Base-by-base conservation (phyloP, 1,140 invertebrate species). In the Lepidurus packardi region DNA sequence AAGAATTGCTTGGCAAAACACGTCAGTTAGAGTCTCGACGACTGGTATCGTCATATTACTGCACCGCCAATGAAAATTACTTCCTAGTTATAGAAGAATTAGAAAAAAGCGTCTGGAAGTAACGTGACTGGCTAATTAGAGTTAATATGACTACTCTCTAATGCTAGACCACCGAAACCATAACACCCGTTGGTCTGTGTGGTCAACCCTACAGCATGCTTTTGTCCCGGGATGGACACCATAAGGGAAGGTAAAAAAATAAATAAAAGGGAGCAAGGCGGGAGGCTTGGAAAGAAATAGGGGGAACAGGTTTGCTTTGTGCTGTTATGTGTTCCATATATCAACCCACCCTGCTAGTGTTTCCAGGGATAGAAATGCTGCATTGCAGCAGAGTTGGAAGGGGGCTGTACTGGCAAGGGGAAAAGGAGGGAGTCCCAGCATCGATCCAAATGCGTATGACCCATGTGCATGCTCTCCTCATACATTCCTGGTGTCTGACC, bases 221-320 rank as follows among this genome's bases (percentile, higher is more conserved):
- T 34, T 34, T 34, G 34, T 3, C 3, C 34, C 34, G 34, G 34
- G 34, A 4, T 34, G 34, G 34, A 34, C 34, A 4, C 34, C 34
- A 34, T 34, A 3, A 34, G 34, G 2, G 34, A 34, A 4, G 34
- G 34, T 34, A 34, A 34, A 34, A 34, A 34, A 44, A 77, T 0
- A 34, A 44, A 53, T 47, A 77, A 10, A 24, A 75, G 7, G 43
- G 74, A 75, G 74, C 16, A 44, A 81, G 85, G 86, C 82, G 85
- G 85, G 75, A 44, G 25, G 47, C 76, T 47, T 78, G 77, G 74
- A 42, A 75, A 11, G 73, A n/a, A 78, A 34, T n/a, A 34, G 34
- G 45, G 77, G 73, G 77, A 74, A 45, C 24, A 79, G 43, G 43
- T 65, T 16, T 65, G 53, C 53, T 65, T 65, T 7, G 53, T 65